Percentiles rank a stretch among this genome's conserved stretches.
These are phyloP conservation scores for Anser brachyrhynchus DNA, from an alignment of 2,113 vertebrate genomes.

Conservation along the genomic window DNA sequence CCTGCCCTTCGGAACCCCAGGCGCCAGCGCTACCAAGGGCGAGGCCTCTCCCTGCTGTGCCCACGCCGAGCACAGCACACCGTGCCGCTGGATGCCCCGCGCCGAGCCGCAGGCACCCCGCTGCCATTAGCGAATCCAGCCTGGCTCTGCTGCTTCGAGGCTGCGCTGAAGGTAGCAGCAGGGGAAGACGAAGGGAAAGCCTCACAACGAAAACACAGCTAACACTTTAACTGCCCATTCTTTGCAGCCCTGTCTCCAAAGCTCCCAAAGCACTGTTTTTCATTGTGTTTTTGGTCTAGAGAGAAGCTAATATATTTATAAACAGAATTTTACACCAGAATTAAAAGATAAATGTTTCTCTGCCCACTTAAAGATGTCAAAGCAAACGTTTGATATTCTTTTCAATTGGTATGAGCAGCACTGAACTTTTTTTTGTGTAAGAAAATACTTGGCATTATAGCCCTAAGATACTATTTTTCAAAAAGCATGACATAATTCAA, in stretches of 20 bases:
- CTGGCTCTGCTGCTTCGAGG: not conserved
- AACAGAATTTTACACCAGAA: not conserved
- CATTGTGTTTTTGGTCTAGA: not conserved
- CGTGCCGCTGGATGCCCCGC: not conserved
- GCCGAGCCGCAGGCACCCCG: accelerated
- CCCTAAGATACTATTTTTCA: not conserved
- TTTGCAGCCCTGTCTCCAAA: not conserved
- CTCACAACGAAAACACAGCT: accelerated
- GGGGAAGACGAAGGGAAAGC: not conserved
- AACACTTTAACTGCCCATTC: not conserved
- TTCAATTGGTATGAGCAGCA: not conserved
- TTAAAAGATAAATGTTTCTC: not conserved
- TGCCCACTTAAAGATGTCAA: not conserved
- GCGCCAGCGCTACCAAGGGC: not conserved
- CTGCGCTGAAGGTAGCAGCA: not conserved
- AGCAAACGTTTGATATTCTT: not conserved
- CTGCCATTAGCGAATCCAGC: not conserved
- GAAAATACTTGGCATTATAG: not conserved
- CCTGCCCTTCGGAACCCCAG: not conserved
- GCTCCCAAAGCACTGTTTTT: not conserved
- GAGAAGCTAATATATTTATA: not conserved
- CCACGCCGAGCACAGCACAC: too few relatives aligned
- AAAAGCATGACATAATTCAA: not conserved
- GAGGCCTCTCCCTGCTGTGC: not conserved
- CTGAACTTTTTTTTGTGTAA: not conserved